Evolutionary conservation across 2,888 invertebrate genomes (phyloP).

Genomic region (Cyclophora punctaria): DNA sequence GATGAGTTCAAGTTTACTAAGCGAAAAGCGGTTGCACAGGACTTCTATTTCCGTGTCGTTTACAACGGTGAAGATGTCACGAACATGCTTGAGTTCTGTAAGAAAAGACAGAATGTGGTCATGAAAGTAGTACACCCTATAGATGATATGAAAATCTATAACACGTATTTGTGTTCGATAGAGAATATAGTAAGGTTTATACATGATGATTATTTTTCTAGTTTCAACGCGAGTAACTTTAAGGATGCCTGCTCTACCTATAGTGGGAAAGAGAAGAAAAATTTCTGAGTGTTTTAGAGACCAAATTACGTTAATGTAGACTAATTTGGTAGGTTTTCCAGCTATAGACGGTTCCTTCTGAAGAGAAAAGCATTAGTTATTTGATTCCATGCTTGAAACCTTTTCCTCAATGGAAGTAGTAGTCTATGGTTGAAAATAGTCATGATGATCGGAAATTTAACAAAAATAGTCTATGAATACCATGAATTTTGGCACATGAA

Average conservation of each 20-base stretch:
- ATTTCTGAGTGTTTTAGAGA: constrained; percentile 1
- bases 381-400: too few species aligned
- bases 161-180: constrained; percentile 84
- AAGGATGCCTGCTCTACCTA: constrained; percentile 84
- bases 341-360: too few species aligned
- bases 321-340: too few species aligned
- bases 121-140: constrained; percentile 59
- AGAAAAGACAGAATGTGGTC: constrained; percentile 68
- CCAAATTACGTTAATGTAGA: too few species aligned
- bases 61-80: constrained; percentile 93
- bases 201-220: constrained; percentile 88
- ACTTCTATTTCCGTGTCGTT: constrained; percentile 87
- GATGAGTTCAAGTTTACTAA: constrained; percentile 72
- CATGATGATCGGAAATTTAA: too few species aligned
- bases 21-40: constrained; percentile 75
- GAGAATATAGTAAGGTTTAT: constrained; percentile 91
- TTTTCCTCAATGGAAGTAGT: too few species aligned
- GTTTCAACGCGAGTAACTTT: constrained; percentile 90
- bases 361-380: too few species aligned
- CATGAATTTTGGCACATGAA: too few species aligned
- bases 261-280: constrained; percentile 34
- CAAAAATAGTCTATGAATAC: too few species aligned
- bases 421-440: too few species aligned
- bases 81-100: constrained; percentile 86
- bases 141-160: constrained; percentile 45